A percentile compares a stretch with the other conserved stretches of the same genome.
These are phyloP conservation scores for Melanargia galathea DNA, from an alignment of 2,888 invertebrate genomes.

Conservation along the genomic window DNA sequence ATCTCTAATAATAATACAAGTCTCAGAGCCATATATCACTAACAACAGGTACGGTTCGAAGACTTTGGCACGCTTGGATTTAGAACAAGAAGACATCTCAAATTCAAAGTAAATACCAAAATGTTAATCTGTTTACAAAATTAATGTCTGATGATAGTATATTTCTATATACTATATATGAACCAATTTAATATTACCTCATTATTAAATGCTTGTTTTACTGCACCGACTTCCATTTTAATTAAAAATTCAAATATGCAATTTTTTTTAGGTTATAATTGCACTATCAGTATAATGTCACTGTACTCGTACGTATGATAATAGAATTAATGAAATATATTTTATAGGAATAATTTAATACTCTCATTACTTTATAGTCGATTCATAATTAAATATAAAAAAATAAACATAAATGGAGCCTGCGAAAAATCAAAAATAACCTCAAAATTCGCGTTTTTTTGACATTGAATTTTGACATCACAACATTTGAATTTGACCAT, in stretches of 20 bases:
- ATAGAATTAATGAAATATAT: too few relatives aligned
- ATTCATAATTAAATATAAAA: too few relatives aligned
- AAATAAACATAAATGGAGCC: background rate
- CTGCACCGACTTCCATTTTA: conserved; percentile 77
- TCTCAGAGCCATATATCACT: too few relatives aligned
- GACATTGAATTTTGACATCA: background rate
- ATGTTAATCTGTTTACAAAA: background rate
- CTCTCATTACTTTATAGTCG: too few relatives aligned
- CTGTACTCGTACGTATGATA: too few relatives aligned
- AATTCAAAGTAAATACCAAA: too few relatives aligned
- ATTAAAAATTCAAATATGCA: background rate
- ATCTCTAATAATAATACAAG: too few relatives aligned
- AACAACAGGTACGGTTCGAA: too few relatives aligned
- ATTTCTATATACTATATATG: background rate
- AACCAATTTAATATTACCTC: conserved; percentile 53
- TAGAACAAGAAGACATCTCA: too few relatives aligned
- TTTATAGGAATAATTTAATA: too few relatives aligned
- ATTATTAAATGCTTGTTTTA: conserved; percentile 77
- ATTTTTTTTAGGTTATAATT: conserved; percentile 10
- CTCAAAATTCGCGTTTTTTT: background rate
- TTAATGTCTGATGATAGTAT: background rate
- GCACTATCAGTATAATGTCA: background rate
- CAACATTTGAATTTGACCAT: too few relatives aligned
- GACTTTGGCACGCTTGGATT: too few relatives aligned
- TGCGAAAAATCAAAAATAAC: conserved; percentile 4